A percentile compares a stretch with the other conserved stretches of the same genome.
These are phyloP conservation scores for Perodicticus potto DNA, from an alignment of 2,797 vertebrate species.

Conservation along the genomic window DNA sequence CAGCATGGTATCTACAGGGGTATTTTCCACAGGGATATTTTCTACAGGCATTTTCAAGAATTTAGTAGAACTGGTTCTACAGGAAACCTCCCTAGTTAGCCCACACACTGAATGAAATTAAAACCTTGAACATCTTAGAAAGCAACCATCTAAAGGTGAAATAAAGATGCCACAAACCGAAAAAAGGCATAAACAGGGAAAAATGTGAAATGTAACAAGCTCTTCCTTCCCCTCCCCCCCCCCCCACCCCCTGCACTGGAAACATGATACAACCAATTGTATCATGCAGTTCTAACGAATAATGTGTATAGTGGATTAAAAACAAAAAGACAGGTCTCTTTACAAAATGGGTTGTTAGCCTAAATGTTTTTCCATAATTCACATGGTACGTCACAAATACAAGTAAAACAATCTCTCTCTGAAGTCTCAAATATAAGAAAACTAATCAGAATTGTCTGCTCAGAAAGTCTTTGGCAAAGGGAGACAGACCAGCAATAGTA, in stretches of 20 bases:
- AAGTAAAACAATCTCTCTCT: not conserved
- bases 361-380: not conserved
- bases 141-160: slow-evolving; percentile 47
- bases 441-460: slow-evolving; percentile 28
- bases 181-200: not conserved
- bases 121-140: slow-evolving; percentile 49
- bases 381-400: not conserved
- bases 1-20: not conserved
- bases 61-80: slow-evolving; percentile 70
- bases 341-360: not conserved
- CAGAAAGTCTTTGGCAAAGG: slow-evolving; percentile 42
- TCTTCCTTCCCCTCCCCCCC: not conserved
- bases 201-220: not conserved
- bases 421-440: slow-evolving; percentile 48
- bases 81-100: slow-evolving; percentile 58
- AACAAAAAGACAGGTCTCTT: slow-evolving; percentile 15
- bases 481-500: slow-evolving; percentile 33
- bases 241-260: not conserved
- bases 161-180: slow-evolving; percentile 49
- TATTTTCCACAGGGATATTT: slow-evolving; percentile 51
- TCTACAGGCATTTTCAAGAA: slow-evolving; percentile 61
- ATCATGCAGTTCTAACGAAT: not conserved
- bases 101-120: slow-evolving; percentile 69
- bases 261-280: not conserved
- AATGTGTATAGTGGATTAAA: not conserved